Percentiles rank a stretch among this genome's conserved stretches.
Conservation (phyloP, 2,113 vertebrate genomes). For the Apteryx owenii region DNA sequence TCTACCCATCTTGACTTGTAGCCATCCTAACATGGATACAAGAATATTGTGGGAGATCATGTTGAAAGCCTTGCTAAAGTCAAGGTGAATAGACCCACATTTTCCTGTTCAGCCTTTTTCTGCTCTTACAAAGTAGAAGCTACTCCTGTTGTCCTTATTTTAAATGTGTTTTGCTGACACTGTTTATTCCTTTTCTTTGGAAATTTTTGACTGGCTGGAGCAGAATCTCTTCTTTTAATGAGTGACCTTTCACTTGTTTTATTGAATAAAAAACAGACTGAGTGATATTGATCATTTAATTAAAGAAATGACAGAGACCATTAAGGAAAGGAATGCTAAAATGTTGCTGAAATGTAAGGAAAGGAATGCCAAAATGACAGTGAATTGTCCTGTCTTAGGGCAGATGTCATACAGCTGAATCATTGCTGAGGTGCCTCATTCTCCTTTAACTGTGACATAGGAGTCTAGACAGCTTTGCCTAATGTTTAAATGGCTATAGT, state of each 20-base stretch:
- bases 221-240: not conserved
- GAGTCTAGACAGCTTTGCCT: too few relatives aligned
- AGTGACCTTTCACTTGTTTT: not conserved
- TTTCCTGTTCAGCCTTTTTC: not conserved
- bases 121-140: not conserved
- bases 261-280: conserved; percentile 25
- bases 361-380: not conserved
- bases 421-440: not conserved
- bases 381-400: not conserved
- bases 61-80: not conserved
- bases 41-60: not conserved
- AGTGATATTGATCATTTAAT: not conserved
- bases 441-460: too few relatives aligned
- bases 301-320: not conserved
- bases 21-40: not conserved
- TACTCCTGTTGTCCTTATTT: not conserved
- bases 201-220: not conserved
- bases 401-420: not conserved
- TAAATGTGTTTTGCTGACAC: not conserved
- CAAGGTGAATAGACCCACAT: not conserved
- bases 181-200: not conserved
- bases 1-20: not conserved
- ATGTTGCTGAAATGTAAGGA: not conserved
- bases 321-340: not conserved
- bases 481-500: too few relatives aligned